Base-by-base conservation (phyloP, 92 coral and sea anemone species). In the Porites divaricata region DNA sequence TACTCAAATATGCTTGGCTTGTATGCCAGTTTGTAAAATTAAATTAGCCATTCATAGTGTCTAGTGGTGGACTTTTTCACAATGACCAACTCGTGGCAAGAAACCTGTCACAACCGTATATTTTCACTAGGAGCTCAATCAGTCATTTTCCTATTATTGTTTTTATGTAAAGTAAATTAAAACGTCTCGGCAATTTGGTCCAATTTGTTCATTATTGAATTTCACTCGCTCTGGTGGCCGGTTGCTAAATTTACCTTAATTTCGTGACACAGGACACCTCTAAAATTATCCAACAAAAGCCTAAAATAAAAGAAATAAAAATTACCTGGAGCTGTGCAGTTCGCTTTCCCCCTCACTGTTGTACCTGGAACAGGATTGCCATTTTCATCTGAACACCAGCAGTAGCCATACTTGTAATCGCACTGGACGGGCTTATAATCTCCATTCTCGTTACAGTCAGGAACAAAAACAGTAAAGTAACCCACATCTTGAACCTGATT, bases 321-420 rank as follows among this genome's bases (percentile, higher is more conserved):
- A 35, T 73, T 54, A 92, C 98, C 81, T 48, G 87, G 85, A 12
- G 75, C 85, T 59, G 79, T 66, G 79, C 98, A 95, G 80, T 87
- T 63, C n/a, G 91, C 84, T 74, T 56, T 81, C 41, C 98, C 93
- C 68, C 91, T 88, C 0, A 83, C 64, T 20, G 92, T 85, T 16
- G 88, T 81, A 66, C 95, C 93, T 19, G 94, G 88, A 75, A 75
- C 57, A 41, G 85, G 94, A 51, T 87, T 76, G 28, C 98, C 98
- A 63, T 89, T 84, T 51, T 76, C 75, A 74, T 91, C 94, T 4
- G 95, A 87, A 73, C 98, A 95, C 98, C 98, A 95, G 58, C 98
- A 95, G 68, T 91, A 91, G 23, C 98, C 98, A 81, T 88, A 78
- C 48, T 86, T 83, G 77, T 92, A 95, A 65, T 95, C 98, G 61